Evolutionary conservation across 1,140 invertebrate genomes (phyloP).

Genomic region (Drosophila rhopaloa): DNA sequence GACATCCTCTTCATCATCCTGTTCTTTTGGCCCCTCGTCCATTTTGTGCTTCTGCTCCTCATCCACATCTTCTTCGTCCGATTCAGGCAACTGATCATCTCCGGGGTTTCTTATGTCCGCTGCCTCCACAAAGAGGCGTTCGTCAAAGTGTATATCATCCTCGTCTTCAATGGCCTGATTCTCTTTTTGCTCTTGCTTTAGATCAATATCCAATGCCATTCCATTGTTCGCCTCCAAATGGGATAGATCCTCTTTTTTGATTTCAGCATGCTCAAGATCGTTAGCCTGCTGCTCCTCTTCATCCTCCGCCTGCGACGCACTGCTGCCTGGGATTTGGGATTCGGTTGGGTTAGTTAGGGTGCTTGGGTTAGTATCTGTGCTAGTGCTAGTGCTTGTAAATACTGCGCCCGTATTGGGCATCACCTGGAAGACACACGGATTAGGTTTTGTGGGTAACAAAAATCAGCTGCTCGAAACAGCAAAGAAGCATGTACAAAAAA

Average conservation of each 20-base stretch:
- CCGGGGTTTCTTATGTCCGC: slow-evolving; percentile 30
- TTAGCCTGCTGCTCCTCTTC: slow-evolving; percentile 16
- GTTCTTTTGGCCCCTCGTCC: not conserved
- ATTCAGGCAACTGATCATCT: slow-evolving; percentile 60
- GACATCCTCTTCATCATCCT: slow-evolving; percentile 28
- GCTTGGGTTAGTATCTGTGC: slow-evolving; percentile 63
- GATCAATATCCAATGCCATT: not conserved
- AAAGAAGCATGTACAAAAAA: slow-evolving; percentile 27
- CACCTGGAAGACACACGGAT: slow-evolving; percentile 80
- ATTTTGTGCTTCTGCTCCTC: not conserved
- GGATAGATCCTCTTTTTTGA: slow-evolving; percentile 6
- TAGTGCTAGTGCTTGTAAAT: slow-evolving; percentile 70
- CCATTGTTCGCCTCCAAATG: slow-evolving; percentile 2
- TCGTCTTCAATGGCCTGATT: slow-evolving; percentile 55
- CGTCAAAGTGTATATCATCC: slow-evolving; percentile 77
- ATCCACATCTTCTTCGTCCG: slow-evolving; percentile 52
- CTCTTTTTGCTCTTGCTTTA: slow-evolving; percentile 41
- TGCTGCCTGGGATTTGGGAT: slow-evolving; percentile 25
- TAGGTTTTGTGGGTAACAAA: slow-evolving; percentile 28
- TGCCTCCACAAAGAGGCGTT: slow-evolving; percentile 71
- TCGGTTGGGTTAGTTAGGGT: slow-evolving; percentile 39
- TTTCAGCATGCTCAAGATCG: not conserved
- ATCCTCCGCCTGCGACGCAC: slow-evolving; percentile 5
- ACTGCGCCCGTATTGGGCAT: slow-evolving; percentile 84
- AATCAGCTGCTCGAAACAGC: slow-evolving; percentile 36